Evolutionary conservation across 1,140 invertebrate species (phyloP), one percentile per base, ranked within the genome.

Genomic region (Panagrolaimus sp.): DNA sequence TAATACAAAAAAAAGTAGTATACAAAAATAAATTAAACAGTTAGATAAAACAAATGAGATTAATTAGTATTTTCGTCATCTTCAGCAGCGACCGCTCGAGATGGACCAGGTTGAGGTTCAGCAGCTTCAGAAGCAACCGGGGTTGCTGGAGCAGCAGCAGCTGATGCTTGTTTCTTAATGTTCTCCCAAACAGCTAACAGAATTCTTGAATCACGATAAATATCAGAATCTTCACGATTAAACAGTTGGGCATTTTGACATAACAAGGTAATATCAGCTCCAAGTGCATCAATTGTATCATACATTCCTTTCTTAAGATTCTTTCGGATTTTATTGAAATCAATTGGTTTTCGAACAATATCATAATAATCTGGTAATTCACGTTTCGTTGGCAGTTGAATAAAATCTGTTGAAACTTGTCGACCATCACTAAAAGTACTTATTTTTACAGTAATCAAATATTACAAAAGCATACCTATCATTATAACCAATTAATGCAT

Each of bases 161-260:
- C 48, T 0, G 48, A 8, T 7, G 16, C 25, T 25, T 20, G 16
- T 9, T 7, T 14, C 13, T 51, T 51, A 16, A 51, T 16, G 8
- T 51, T 51, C 8, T 51, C 25, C 48, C 48, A 51, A 25, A 51
- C 48, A 1, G 48, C 48, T 9, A 20, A 25, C 8, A 51, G 13
- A 8, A 51, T 25, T 14, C 14, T 51, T 16, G 48, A 51, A 25
- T 51, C 48, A 7, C 48, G 48, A 25, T 51, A 51, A 25, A 51
- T 51, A 14, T 51, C 48, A 14, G 48, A 51, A 51, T 51, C 48
- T 16, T 51, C 48, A 8, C 48, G 48, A 25, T 51, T 51, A 51
- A 16, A 14, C 14, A 51, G 8, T 25, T 51, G 48, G 9, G 48
- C 48, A 51, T 51, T 51, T 8, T 0, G 7, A 25, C 48, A 51